These are phyloP conservation scores for Silurus asotus DNA, from an alignment of 2,113 vertebrate genomes.

Conservation along the genomic window DNA sequence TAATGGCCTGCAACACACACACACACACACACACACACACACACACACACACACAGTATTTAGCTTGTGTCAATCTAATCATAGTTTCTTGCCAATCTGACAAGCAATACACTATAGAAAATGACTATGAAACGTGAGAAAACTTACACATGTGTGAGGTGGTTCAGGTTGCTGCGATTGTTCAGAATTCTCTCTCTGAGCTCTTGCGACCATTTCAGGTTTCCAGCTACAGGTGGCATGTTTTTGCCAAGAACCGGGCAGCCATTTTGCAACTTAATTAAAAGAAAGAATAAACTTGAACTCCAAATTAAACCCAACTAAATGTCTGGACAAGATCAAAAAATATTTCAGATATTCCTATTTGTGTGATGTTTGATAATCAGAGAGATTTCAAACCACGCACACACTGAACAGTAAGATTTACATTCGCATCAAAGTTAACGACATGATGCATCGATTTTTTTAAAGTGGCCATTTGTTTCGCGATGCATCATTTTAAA, in stretches of 20 bases:
- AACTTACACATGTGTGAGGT: conserved; percentile 67
- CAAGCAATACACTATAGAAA: neutral
- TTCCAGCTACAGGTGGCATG: conserved; percentile 71
- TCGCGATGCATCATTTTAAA: too few species aligned
- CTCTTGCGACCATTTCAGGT: conserved; percentile 75
- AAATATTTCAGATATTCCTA: neutral
- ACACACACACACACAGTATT: conserved; percentile 4
- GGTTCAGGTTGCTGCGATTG: conserved; percentile 65
- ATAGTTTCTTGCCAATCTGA: neutral
- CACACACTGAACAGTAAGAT: conserved; percentile 15
- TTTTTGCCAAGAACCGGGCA: conserved; percentile 70
- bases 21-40: conserved; percentile 29
- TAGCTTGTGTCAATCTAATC: neutral
- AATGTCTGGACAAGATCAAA: neutral
- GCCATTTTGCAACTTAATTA: conserved; percentile 66
- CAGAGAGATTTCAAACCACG: neutral
- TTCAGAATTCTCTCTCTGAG: conserved; percentile 68
- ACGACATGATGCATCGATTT: too few species aligned
- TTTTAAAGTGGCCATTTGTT: too few species aligned
- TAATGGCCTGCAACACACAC: conserved; percentile 60
- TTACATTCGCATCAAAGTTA: too few species aligned
- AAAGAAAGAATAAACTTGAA: conserved; percentile 5
- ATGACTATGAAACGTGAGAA: neutral
- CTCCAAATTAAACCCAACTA: neutral
- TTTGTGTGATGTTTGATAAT: neutral